phyloP scores from a whole-genome alignment of 2,113 vertebrate genomes.

The Fregata magnificens region DNA sequence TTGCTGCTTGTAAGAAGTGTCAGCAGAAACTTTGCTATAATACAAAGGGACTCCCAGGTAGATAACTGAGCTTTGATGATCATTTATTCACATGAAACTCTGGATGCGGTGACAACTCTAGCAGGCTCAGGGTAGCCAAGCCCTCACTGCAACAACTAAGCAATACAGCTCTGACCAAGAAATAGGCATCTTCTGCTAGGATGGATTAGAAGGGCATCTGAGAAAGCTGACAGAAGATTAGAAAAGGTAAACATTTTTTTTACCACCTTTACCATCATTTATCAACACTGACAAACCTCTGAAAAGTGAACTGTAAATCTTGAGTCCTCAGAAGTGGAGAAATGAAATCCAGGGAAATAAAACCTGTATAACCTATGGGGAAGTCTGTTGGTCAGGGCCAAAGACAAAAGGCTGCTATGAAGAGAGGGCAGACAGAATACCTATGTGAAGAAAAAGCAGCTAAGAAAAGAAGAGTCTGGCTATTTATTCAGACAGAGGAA shows the following conservation, averaged over 20 bases:
- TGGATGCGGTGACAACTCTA: neutral
- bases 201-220: neutral
- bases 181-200: neutral
- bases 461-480: neutral
- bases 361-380: fast-evolving
- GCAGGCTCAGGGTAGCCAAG: neutral
- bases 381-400: neutral
- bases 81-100: neutral
- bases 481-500: neutral
- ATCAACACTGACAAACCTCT: neutral
- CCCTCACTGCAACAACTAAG: neutral
- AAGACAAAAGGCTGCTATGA: neutral
- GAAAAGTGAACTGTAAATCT: neutral
- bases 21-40: neutral
- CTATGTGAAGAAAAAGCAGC: neutral
- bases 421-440: neutral
- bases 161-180: neutral
- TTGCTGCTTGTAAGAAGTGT: neutral
- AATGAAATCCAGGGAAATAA: neutral
- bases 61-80: neutral
- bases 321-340: neutral
- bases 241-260: neutral
- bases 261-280: neutral
- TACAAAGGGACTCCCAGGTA: neutral
- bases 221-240: neutral